phyloP scores from a whole-genome alignment of 2,797 vertebrate species.

The Phyllotis vaccarum region DNA sequence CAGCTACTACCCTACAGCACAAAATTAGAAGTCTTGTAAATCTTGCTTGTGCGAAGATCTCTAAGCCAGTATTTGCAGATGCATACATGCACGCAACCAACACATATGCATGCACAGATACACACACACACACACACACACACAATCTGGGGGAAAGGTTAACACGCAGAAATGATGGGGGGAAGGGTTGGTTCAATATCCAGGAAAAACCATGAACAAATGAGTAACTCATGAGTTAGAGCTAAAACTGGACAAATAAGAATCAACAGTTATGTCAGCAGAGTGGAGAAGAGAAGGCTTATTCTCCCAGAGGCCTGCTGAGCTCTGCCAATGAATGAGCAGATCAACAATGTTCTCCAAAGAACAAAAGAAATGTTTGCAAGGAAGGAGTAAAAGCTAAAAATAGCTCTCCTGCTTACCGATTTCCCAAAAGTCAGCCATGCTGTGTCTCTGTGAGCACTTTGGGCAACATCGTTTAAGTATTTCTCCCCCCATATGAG shows the following conservation, averaged over 20 bases:
- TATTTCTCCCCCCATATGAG: conserved; percentile 66
- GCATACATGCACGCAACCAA: neutral
- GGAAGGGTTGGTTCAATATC: neutral
- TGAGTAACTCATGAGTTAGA: conserved; percentile 56
- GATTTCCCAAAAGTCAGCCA: conserved; percentile 79
- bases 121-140: neutral
- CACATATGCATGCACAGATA: neutral
- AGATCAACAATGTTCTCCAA: conserved; percentile 76
- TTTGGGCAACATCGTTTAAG: conserved; percentile 71
- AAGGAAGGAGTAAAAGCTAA: conserved; percentile 79
- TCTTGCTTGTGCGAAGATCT: conserved; percentile 21
- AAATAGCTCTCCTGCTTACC: conserved; percentile 76
- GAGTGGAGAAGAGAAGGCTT: conserved; percentile 63
- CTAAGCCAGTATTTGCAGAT: conserved; percentile 27
- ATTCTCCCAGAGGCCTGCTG: conserved; percentile 55
- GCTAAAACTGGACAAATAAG: conserved; percentile 50
- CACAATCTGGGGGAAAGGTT: neutral
- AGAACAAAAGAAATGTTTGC: conserved; percentile 81
- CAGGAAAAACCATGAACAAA: conserved; percentile 65
- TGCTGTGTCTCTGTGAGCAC: conserved; percentile 45
- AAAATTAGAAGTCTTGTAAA: conserved; percentile 44
- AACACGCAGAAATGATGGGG: neutral
- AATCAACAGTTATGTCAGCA: conserved; percentile 52
- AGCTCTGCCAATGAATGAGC: conserved; percentile 65
- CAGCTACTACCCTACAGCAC: neutral